phyloP scores from a whole-genome alignment of 2,113 vertebrate species.

The Pyrgilauda ruficollis region DNA sequence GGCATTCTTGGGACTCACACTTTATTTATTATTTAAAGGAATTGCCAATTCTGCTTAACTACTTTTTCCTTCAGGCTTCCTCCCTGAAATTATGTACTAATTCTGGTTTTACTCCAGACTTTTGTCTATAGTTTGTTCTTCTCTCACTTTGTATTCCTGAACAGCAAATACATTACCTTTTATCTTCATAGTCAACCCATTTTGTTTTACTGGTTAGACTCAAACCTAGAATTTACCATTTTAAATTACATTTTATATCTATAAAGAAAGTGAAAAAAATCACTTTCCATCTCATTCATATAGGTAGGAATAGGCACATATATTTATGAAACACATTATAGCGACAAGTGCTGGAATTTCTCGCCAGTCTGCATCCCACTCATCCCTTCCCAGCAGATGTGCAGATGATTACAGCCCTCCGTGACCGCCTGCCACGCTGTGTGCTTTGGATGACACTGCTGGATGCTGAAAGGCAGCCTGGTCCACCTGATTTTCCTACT shows the following conservation, averaged over 20 bases:
- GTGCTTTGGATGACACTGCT: not conserved
- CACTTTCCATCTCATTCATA: not conserved
- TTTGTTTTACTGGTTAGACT: not conserved
- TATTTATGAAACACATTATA: not conserved
- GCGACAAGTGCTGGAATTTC: not conserved
- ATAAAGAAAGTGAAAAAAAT: not conserved
- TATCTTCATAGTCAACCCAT: not conserved
- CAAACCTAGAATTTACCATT: not conserved
- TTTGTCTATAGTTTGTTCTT: not conserved
- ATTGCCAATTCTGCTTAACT: not conserved
- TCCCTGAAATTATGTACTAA: not conserved
- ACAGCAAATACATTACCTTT: not conserved
- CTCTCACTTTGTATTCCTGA: not conserved
- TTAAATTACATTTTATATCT: not conserved
- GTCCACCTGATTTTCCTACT: not conserved
- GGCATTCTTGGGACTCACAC: not conserved
- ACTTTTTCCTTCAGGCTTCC: not conserved
- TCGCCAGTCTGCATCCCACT: not conserved
- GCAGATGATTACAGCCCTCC: not conserved
- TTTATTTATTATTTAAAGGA: not conserved
- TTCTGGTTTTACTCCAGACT: not conserved
- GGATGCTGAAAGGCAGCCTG: not conserved
- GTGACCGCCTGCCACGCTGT: accelerated
- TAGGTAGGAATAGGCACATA: not conserved
- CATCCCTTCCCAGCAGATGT: not conserved